phyloP scores from a whole-genome alignment of 2,113 vertebrate genomes.

The Parotia lawesii region DNA sequence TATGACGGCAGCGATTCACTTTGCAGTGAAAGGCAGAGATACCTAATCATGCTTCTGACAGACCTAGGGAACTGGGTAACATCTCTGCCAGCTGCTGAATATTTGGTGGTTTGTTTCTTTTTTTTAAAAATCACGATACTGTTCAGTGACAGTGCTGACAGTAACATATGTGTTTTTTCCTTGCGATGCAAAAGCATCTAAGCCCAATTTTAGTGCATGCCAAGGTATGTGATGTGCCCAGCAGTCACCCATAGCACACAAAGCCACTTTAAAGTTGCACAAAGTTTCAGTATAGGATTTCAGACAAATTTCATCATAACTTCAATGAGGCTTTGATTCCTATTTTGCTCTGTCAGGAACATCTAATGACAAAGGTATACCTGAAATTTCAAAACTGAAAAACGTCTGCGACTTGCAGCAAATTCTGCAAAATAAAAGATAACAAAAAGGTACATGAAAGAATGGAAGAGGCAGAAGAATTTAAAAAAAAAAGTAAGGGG shows the following conservation, averaged over 20 bases:
- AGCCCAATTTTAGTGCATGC: rapidly evolving
- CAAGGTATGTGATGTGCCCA: not conserved
- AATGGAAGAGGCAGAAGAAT: not conserved
- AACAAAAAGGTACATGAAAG: not conserved
- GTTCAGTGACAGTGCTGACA: not conserved
- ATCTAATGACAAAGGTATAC: not conserved
- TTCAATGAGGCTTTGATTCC: not conserved
- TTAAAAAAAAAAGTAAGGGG: not conserved
- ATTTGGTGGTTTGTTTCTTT: not conserved
- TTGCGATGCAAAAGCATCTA: not conserved
- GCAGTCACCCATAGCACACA: not conserved
- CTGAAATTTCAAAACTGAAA: not conserved
- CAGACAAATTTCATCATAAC: not conserved
- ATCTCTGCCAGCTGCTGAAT: not conserved
- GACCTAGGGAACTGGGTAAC: not conserved
- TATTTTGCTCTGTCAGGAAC: not conserved
- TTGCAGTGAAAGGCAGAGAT: not conserved
- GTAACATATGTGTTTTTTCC: not conserved
- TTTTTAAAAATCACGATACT: not conserved
- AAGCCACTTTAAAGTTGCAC: not conserved
- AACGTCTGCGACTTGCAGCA: not conserved
- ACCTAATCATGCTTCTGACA: conserved; percentile 6
- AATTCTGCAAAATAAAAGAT: not conserved
- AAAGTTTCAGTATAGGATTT: not conserved
- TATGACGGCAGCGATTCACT: not conserved